Evolutionary conservation across 2,797 vertebrate genomes (phyloP).

Genomic region (Sciurus carolinensis): DNA sequence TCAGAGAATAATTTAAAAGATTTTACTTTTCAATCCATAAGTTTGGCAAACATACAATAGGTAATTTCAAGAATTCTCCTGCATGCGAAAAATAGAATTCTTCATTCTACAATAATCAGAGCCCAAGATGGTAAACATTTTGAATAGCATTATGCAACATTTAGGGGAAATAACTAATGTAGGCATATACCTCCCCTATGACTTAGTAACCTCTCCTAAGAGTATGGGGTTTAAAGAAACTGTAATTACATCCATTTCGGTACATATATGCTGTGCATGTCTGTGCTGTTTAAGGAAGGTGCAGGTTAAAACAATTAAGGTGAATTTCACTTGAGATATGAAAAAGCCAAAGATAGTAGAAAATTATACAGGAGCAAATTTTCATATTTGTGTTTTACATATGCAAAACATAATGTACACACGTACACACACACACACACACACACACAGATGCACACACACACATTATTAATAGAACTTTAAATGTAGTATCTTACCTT

Average conservation of each 20-base stretch:
- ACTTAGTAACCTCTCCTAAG: background rate
- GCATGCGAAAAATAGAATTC: background rate
- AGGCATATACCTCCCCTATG: background rate
- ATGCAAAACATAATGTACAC: background rate
- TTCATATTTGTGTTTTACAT: background rate
- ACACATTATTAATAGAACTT: background rate
- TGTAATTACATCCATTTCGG: background rate
- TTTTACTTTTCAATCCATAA: background rate
- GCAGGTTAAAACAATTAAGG: background rate
- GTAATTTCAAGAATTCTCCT: background rate
- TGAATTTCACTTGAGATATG: background rate
- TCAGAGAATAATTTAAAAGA: background rate
- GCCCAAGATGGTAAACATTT: background rate
- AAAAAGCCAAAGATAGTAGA: background rate
- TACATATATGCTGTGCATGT: background rate
- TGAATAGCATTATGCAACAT: background rate
- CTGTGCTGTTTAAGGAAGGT: background rate
- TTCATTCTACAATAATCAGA: background rate
- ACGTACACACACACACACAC: too few species aligned
- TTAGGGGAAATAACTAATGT: background rate
- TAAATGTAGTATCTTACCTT: background rate
- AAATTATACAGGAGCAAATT: background rate
- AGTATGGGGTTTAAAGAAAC: background rate
- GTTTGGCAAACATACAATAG: background rate
- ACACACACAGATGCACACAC: rapidly evolving